Evolutionary conservation across 2,113 vertebrate genomes (phyloP).

Genomic region (Acanthisitta chloris): DNA sequence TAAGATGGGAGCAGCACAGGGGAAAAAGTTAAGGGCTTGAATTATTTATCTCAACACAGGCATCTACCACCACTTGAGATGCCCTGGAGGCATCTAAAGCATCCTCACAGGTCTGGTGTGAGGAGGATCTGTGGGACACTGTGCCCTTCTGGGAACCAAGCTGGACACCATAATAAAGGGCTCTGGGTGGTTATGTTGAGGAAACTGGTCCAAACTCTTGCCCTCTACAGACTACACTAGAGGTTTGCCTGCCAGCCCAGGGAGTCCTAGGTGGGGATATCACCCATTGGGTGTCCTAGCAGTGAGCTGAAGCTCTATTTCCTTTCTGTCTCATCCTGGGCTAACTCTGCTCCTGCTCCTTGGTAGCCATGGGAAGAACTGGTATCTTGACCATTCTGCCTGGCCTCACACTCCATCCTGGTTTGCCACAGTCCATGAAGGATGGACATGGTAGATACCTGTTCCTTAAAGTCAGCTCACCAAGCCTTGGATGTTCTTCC

Average conservation of each 20-base stretch:
- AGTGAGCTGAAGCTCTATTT: neutral
- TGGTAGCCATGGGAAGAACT: neutral
- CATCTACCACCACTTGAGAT: neutral
- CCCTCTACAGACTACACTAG: neutral
- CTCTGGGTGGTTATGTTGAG: neutral
- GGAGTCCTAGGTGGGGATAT: neutral
- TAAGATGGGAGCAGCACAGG: neutral
- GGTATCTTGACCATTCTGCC: neutral
- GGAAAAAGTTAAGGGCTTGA: rapidly evolving
- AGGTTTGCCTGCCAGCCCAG: neutral
- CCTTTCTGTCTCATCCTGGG: neutral
- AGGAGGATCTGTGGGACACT: neutral
- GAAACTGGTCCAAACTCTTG: neutral
- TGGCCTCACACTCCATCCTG: neutral
- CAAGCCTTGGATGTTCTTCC: neutral
- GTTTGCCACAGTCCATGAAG: neutral
- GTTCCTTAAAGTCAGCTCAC: neutral
- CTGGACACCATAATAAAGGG: neutral
- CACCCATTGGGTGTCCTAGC: neutral
- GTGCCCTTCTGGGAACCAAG: neutral
- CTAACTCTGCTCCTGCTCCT: neutral
- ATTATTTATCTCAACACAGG: neutral
- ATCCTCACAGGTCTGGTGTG: neutral
- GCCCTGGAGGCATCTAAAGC: neutral
- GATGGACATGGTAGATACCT: rapidly evolving